Base-by-base conservation (phyloP, 2,888 invertebrate species). In the Meghimatium bilineatum region DNA sequence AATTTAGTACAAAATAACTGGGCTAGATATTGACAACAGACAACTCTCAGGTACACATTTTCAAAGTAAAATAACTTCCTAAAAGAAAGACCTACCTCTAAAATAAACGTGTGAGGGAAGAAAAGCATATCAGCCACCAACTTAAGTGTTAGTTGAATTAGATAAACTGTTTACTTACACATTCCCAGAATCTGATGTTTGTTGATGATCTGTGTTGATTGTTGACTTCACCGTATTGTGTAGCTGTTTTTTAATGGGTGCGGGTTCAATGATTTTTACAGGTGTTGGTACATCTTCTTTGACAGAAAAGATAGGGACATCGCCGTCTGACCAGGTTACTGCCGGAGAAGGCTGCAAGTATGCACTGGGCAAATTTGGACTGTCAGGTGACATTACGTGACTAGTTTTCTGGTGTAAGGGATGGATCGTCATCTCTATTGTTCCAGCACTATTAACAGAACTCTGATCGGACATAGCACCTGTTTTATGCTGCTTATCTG, bases 221-320 rank as follows among this genome's bases (percentile, higher is more conserved):
- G 17, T 14, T 20, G 32, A n/a, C 14, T 77, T 14, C 6, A 36
- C 32, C 36, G n/a, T 26, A 26, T 63, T 34, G 63, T 29, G n/a
- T 12, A 26, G 38, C 77, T 77, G 20, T 60, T 77, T 26, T 17
- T 44, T 38, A 23, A 14, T n/a, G 44, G 72, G 12, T 29, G 2
- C 23, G 44, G 49, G 44, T 44, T 74, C 3, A 23, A 8, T 8
- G 34, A 1, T 32, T 49, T 80, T 80, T 5, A 32, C 26, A 23
- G 49, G 14, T 29, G 38, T 74, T 23, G 81, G 81, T 49, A 67
- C 44, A 26, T 17, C n/a, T 17, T 75, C 34, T 56, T 67, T 82
- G n/a, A 82, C 66, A 49, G 82, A 76, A 52, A 82, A 82, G 32
- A 82, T 82, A 32, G 82, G 82, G 34, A 82, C 75, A 36, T 82